Evolutionary conservation across 1,140 invertebrate genomes (phyloP).

Genomic region (Drosophila pandora): DNA sequence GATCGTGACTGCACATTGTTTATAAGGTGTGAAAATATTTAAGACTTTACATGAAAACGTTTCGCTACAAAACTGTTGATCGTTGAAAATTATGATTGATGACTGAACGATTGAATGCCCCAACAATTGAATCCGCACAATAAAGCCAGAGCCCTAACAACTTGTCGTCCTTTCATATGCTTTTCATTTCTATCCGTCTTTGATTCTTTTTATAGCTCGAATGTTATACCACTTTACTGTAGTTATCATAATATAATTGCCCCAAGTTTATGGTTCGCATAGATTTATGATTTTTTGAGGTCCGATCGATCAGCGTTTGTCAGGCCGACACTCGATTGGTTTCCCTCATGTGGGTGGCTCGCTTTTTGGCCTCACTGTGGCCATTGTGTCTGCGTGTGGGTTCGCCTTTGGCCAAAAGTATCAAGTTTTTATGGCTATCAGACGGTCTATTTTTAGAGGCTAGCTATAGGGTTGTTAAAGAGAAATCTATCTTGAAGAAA

Average conservation of each 20-base stretch:
- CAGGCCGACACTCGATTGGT: conserved; percentile 31
- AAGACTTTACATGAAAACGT: conserved; percentile 80
- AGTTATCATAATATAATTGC: conserved; percentile 75
- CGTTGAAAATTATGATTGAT: conserved; percentile 84
- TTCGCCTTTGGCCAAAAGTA: conserved; percentile 59
- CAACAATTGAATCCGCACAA: conserved; percentile 51
- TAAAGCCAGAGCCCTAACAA: conserved; percentile 42
- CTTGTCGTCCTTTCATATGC: conserved; percentile 71
- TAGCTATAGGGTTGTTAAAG: background rate
- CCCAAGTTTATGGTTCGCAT: conserved; percentile 45
- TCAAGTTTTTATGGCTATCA: conserved; percentile 38
- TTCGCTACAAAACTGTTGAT: conserved; percentile 83
- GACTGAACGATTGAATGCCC: conserved; percentile 64
- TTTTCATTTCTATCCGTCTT: conserved; percentile 10
- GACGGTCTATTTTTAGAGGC: conserved; percentile 24
- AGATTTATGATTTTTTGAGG: conserved; percentile 63
- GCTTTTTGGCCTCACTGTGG: conserved; percentile 51
- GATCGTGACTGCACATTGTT: conserved; percentile 82
- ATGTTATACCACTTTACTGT: conserved; percentile 21
- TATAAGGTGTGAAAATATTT: conserved; percentile 84
- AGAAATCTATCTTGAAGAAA: background rate
- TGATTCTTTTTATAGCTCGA: conserved; percentile 6
- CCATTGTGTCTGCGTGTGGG: conserved; percentile 73
- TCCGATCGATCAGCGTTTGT: conserved; percentile 77
- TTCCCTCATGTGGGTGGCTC: conserved; percentile 53